phyloP scores from a whole-genome alignment of 2,113 vertebrate genomes.

The Tenebrosternarchus preto region DNA sequence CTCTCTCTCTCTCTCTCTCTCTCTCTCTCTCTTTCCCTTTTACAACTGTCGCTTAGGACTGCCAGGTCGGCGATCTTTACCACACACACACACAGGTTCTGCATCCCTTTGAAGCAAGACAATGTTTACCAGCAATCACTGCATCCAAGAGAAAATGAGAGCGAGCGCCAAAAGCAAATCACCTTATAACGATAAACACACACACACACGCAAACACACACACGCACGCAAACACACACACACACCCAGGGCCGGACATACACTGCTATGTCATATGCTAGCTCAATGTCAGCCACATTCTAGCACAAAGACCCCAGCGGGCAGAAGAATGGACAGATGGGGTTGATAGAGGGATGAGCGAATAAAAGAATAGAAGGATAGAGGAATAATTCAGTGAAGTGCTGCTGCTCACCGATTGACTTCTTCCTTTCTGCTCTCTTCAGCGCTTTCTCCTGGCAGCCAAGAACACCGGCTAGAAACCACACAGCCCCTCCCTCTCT shows the following conservation, averaged over 20 bases:
- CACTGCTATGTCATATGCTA: slow-evolving; percentile 14
- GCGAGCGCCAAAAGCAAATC: too few species aligned
- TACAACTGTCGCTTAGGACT: slow-evolving; percentile 7
- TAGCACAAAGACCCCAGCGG: slow-evolving; percentile 24
- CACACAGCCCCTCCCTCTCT: slow-evolving; percentile 49
- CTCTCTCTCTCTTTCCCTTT: slow-evolving; percentile 26
- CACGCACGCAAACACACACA: background rate
- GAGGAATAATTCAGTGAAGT: slow-evolving; percentile 16
- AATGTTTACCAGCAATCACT: slow-evolving; percentile 20
- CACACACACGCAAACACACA: background rate
- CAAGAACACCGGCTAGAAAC: slow-evolving; percentile 44
- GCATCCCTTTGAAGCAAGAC: background rate
- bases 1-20: slow-evolving; percentile 42
- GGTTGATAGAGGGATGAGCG: slow-evolving; percentile 14
- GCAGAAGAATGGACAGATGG: slow-evolving; percentile 21
- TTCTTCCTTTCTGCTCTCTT: slow-evolving; percentile 48
- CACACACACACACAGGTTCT: slow-evolving; percentile 18
- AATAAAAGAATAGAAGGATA: slow-evolving; percentile 10
- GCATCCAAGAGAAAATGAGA: background rate
- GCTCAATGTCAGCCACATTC: slow-evolving; percentile 48
- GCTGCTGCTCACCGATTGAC: slow-evolving; percentile 46
- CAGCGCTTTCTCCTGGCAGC: slow-evolving; percentile 58
- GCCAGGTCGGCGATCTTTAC: slow-evolving; percentile 22
- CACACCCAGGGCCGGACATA: background rate
- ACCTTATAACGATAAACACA: too few species aligned